A percentile compares a stretch with the other conserved stretches of the same genome.
Conservation (phyloP, 2,113 vertebrate species). For the Ceyx cyanopectus region DNA sequence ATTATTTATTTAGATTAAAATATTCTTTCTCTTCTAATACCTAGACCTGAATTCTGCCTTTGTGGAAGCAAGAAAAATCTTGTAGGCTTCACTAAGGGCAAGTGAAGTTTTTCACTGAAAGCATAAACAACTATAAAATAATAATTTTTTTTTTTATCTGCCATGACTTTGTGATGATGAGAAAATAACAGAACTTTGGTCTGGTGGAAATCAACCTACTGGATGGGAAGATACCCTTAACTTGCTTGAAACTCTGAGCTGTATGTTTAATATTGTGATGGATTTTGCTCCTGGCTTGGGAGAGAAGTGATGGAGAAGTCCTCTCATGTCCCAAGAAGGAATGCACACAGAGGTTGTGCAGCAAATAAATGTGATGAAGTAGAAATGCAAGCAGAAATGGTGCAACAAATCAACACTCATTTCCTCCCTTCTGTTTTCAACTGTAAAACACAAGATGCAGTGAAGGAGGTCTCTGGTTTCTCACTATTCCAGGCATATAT, state of each 20-base stretch:
- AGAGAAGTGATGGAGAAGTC: not conserved
- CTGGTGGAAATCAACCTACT: not conserved
- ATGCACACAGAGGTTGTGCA: not conserved
- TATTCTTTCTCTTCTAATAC: not conserved
- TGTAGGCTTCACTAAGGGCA: not conserved
- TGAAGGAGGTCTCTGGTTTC: not conserved
- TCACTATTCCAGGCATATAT: not conserved
- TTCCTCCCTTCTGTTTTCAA: constrained; percentile 15
- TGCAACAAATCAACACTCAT: constrained; percentile 15
- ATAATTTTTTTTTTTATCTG: not conserved
- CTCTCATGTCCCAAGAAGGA: not conserved
- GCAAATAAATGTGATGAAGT: constrained; percentile 38
- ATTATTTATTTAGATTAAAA: not conserved
- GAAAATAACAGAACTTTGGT: not conserved
- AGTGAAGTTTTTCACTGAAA: not conserved
- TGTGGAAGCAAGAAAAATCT: not conserved
- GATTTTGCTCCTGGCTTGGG: not conserved
- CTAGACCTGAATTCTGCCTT: not conserved
- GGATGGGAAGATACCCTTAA: not conserved
- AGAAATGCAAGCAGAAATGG: constrained; percentile 15
- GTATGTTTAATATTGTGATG: not conserved
- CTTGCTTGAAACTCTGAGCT: not conserved
- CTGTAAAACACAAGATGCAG: not conserved
- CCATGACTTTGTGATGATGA: rapidly evolving
- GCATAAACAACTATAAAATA: not conserved